Percentiles rank a stretch among this genome's conserved stretches.
Evolutionary conservation across 1,140 invertebrate species (phyloP).

Genomic region (Melanaphis sacchari): DNA sequence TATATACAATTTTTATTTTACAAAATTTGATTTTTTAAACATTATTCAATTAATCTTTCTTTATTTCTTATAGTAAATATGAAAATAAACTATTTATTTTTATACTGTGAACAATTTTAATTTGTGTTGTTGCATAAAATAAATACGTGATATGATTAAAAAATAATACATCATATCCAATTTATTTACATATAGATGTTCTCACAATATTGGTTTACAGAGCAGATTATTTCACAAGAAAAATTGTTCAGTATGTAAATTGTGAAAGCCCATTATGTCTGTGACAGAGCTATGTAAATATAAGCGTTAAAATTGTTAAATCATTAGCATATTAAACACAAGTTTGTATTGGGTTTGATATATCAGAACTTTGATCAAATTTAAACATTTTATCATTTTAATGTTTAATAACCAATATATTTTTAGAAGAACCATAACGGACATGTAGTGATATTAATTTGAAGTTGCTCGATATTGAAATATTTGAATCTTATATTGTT

Average conservation of each 20-base stretch:
- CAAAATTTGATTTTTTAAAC: neutral
- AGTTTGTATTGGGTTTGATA: neutral
- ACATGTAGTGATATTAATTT: too few species aligned
- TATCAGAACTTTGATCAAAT: too few species aligned
- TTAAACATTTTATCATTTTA: too few species aligned
- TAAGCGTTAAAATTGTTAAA: neutral
- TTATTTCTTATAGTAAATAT: neutral
- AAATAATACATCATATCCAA: slow-evolving; percentile 13
- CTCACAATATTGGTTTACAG: neutral
- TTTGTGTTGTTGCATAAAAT: neutral
- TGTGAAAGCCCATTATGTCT: neutral
- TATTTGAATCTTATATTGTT: too few species aligned
- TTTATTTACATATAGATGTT: neutral
- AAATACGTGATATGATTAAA: neutral
- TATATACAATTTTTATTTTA: neutral
- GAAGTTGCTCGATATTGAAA: too few species aligned
- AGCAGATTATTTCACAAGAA: slow-evolving; percentile 21
- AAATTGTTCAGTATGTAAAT: slow-evolving; percentile 36
- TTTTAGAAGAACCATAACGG: too few species aligned
- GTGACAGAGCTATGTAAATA: neutral
- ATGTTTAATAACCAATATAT: too few species aligned
- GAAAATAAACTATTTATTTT: neutral
- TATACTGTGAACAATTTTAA: too few species aligned
- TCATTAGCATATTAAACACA: neutral
- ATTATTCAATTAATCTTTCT: neutral